phyloP scores from a whole-genome alignment of 2,113 vertebrate species.

The Eulacestoma nigropectus region DNA sequence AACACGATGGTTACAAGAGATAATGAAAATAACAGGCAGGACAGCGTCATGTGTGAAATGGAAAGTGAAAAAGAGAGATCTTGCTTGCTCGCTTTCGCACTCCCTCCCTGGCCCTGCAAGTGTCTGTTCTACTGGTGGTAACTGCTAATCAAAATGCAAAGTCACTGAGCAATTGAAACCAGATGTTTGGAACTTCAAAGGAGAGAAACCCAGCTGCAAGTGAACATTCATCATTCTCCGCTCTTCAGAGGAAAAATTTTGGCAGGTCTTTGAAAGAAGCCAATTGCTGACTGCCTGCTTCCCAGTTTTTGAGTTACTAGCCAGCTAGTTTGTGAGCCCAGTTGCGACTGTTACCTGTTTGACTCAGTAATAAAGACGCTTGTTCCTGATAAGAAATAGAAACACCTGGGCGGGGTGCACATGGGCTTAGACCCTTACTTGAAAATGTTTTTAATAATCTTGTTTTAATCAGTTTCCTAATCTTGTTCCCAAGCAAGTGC shows the following conservation, averaged over 20 bases:
- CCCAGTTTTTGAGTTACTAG: constrained; percentile 18
- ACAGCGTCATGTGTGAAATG: constrained; percentile 1
- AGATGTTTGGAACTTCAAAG: constrained; percentile 81
- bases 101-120: background rate
- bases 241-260: constrained; percentile 55
- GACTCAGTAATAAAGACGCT: background rate
- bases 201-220: constrained; percentile 60
- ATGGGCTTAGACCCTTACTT: background rate
- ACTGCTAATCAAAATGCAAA: constrained; percentile 68
- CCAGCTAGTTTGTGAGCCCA: background rate
- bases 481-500: background rate
- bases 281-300: constrained; percentile 48
- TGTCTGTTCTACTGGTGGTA: constrained; percentile 56
- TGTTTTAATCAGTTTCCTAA: background rate
- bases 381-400: background rate
- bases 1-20: constrained; percentile 23
- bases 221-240: constrained; percentile 46
- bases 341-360: background rate
- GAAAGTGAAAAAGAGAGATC: constrained; percentile 54
- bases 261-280: constrained; percentile 70
- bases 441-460: background rate
- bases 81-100: constrained; percentile 15
- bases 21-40: constrained; percentile 40
- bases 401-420: background rate
- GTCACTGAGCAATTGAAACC: constrained; percentile 72